Evolutionary conservation across 2,113 vertebrate genomes (phyloP), one percentile per base, ranked within the genome.

Genomic region (Zapus hudsonius): DNA sequence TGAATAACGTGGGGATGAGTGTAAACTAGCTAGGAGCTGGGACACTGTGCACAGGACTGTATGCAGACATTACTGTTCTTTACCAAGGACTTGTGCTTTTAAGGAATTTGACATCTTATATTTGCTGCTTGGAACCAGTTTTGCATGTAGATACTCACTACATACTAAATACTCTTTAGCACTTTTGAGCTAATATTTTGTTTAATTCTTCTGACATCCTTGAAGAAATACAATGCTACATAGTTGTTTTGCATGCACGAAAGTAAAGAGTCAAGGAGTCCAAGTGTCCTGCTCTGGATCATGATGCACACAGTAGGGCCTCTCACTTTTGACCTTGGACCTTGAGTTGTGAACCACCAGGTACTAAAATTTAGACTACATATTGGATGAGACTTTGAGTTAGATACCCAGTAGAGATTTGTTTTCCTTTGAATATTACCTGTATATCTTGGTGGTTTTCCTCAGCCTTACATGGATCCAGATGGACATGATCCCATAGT

Each of bases 401-500:
- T 81, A 47, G 38, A 27, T 85, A 12, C 7, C 9, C 52, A 79
- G 70, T n/a, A 70, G 36, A n/a, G 13, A 20, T 89, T 82, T 66
- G 44, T 88, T 78, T 84, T 47, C 27, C 73, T 87, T 80, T 84
- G 73, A 84, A 78, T 55, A 40, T 72, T 27, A 82, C 11, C 12
- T 23, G 22, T 12, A 38, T 27, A 9, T 78, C 57, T 78, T 88
- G 40, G 44, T 92, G 33, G n/a, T 93, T 93, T 80, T 88, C 57
- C 90, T 84, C 63, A 31, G 23, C 85, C 22, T 63, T 88, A n/a
- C 1, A 4, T 85, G 57, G 42, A 63, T 59, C 29, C 72, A 57
- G 52, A 73, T 80, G 33, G n/a, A 33, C 27, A 16, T 59, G 67
- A 55, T 15, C 19, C 87, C 17, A 33, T 64, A 38, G 19, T 40